These are phyloP conservation scores for Chymomyza caudatula DNA, from an alignment of 2,888 invertebrate species.

Conservation along the genomic window DNA sequence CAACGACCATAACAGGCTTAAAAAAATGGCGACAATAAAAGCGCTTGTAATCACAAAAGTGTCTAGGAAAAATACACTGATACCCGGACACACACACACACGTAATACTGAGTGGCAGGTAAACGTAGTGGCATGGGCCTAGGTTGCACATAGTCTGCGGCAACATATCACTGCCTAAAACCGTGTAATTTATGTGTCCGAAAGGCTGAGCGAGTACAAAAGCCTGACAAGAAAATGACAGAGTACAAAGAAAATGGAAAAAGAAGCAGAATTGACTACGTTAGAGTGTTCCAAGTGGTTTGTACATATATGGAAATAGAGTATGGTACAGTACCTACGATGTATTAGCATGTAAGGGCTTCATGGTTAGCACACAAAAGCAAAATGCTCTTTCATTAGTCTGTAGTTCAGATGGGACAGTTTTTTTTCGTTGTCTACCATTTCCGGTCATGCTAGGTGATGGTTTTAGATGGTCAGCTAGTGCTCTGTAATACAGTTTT, in stretches of 20 bases:
- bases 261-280: neutral
- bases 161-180: conserved; percentile 14
- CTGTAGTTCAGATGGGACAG: neutral
- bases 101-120: neutral
- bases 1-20: neutral
- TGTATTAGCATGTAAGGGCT: neutral
- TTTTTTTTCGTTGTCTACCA: neutral
- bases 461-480: no score
- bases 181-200: conserved; percentile 17
- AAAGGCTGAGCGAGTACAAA: neutral
- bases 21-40: neutral
- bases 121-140: neutral
- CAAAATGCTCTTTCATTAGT: neutral
- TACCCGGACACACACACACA: neutral
- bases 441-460: no score
- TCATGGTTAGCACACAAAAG: neutral
- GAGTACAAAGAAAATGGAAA: neutral
- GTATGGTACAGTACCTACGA: no score
- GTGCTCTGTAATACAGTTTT: no score
- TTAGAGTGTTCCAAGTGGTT: neutral
- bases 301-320: no score
- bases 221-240: neutral
- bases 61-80: neutral
- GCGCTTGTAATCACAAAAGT: conserved; percentile 5
- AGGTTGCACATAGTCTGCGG: neutral